Evolutionary conservation across 2,888 invertebrate genomes (phyloP).

Genomic region (Cryptus viduatorius): DNA sequence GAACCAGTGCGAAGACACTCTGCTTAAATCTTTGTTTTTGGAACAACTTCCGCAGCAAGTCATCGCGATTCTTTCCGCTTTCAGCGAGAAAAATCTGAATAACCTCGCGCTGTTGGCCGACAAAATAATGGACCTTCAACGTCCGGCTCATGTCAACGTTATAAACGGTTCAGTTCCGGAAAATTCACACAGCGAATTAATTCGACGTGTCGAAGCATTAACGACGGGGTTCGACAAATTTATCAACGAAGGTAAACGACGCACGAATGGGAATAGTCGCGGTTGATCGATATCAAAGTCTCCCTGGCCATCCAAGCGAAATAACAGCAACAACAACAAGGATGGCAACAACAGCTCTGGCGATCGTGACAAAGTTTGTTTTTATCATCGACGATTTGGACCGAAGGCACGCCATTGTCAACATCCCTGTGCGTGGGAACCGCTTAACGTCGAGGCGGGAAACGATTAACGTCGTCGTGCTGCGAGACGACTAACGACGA

Average conservation of each 20-base stretch:
- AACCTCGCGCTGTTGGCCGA: slow-evolving; percentile 9
- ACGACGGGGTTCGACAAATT: slow-evolving; percentile 14
- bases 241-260: background rate
- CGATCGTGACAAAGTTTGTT: background rate
- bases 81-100: background rate
- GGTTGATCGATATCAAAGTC: slow-evolving; percentile 14
- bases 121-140: slow-evolving; percentile 31
- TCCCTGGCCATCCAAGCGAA: slow-evolving; percentile 14
- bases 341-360: background rate
- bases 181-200: too few species aligned
- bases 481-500: background rate
- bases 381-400: slow-evolving; percentile 3
- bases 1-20: background rate
- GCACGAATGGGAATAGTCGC: background rate
- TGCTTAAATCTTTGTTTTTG: slow-evolving; percentile 30
- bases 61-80: slow-evolving; percentile 16
- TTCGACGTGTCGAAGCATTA: too few species aligned
- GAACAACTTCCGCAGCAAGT: slow-evolving; percentile 32
- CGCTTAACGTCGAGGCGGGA: background rate
- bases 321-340: background rate
- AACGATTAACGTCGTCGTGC: background rate
- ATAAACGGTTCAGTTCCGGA: too few species aligned
- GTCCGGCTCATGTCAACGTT: slow-evolving; percentile 9
- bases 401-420: background rate
- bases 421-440: background rate